Percentiles rank a stretch among this genome's conserved stretches.
These are phyloP conservation scores for Mantis religiosa DNA, from an alignment of 2,888 invertebrate species.

Conservation along the genomic window DNA sequence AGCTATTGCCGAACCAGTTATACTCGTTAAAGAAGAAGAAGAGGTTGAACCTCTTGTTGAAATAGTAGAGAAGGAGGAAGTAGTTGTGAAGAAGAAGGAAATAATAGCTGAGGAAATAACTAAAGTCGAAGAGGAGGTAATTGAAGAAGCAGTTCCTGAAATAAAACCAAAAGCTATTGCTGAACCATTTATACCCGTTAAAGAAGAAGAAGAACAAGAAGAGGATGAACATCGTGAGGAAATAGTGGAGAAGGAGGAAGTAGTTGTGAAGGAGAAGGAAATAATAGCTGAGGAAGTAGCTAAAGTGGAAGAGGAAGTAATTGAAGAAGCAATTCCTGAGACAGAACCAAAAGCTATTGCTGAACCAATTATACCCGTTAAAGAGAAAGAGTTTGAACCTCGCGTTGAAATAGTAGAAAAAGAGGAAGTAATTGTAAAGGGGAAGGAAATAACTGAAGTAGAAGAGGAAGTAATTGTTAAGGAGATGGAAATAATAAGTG, in stretches of 20 bases:
- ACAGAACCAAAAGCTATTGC: background rate
- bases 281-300: no score
- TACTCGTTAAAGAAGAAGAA: background rate
- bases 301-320: no score
- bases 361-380: background rate
- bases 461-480: background rate
- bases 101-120: no score
- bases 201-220: background rate
- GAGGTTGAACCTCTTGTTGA: no score
- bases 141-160: background rate
- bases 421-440: no score
- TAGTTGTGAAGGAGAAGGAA: background rate
- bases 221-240: no score
- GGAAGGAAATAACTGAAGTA: no score
- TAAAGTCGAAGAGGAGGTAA: no score
- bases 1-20: background rate
- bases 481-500: no score
- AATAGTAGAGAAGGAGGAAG: no score
- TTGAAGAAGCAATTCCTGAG: background rate
- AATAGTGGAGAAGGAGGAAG: background rate
- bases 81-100: no score
- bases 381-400: background rate
- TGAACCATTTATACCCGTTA: background rate
- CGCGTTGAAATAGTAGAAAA: background rate
- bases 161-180: no score